Conservation (phyloP, 2,888 invertebrate species). For the Antheraea assamensis region DNA sequence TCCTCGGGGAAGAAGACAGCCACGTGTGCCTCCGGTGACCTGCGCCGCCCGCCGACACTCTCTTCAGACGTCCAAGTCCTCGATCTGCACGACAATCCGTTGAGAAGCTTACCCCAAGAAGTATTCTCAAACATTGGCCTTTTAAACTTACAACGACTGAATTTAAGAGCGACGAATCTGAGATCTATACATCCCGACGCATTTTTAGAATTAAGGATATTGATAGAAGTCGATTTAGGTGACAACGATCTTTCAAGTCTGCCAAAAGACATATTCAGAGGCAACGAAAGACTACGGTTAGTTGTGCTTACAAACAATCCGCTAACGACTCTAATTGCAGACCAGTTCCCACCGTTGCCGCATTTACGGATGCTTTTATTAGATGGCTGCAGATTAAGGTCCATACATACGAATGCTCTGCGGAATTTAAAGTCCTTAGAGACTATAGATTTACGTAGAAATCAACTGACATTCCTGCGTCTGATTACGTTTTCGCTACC, state of each 20-base stretch:
- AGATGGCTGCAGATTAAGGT: constrained; percentile 89
- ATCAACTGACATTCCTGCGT: constrained; percentile 86
- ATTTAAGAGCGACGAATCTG: constrained; percentile 88
- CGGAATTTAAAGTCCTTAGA: constrained; percentile 87
- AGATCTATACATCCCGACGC: constrained; percentile 90
- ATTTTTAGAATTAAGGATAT: constrained; percentile 92
- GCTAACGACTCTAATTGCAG: constrained; percentile 85
- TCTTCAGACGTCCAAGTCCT: constrained; percentile 85
- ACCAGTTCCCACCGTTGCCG: constrained; percentile 91
- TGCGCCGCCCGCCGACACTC: constrained; percentile 88
- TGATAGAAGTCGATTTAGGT: constrained; percentile 93
- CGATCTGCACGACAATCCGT: constrained; percentile 91
- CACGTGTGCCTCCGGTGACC: constrained; percentile 90
- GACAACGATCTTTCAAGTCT: constrained; percentile 89
- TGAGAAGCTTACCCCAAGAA: constrained; percentile 88
- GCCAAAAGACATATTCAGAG: constrained; percentile 90
- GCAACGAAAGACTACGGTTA: constrained; percentile 90
- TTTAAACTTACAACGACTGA: constrained; percentile 92
- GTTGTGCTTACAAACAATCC: constrained; percentile 93
- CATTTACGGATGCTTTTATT: constrained; percentile 91
- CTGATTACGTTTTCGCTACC: constrained; percentile 85
- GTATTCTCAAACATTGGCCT: constrained; percentile 90
- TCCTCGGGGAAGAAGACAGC: constrained; percentile 95
- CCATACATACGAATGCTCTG: constrained; percentile 90
- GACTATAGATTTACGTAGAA: constrained; percentile 90